These are phyloP conservation scores for Morone saxatilis DNA, from an alignment of 2,113 vertebrate species.

Conservation along the genomic window DNA sequence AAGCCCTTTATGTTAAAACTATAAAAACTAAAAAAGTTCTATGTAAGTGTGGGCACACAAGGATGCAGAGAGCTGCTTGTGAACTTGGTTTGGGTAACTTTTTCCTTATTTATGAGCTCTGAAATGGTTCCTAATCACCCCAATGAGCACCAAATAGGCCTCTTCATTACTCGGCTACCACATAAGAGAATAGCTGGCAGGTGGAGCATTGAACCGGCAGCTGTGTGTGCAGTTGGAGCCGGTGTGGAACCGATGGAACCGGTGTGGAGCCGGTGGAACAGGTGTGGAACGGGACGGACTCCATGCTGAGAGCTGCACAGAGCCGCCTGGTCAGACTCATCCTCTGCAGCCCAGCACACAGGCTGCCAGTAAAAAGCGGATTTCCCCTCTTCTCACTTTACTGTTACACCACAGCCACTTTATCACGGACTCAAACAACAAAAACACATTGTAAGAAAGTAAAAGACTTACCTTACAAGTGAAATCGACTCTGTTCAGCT, in stretches of 20 bases:
- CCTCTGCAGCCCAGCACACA: conserved; percentile 24
- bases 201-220: no score
- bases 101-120: not conserved
- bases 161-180: no score
- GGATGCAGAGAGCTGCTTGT: not conserved
- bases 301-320: not conserved
- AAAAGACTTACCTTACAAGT: conserved; percentile 57
- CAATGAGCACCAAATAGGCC: no score
- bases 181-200: no score
- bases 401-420: not conserved
- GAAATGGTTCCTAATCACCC: not conserved
- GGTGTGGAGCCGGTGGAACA: no score
- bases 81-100: no score
- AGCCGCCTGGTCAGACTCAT: not conserved
- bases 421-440: not conserved
- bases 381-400: conserved; percentile 37
- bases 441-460: not conserved
- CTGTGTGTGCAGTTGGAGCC: no score
- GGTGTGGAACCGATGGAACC: not conserved
- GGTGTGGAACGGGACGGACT: not conserved
- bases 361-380: conserved; percentile 40
- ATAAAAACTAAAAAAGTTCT: not conserved
- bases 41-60: not conserved
- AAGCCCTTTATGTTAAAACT: no score
- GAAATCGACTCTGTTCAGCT: conserved; percentile 1